These are phyloP conservation scores for Myocastor coypus DNA, from an alignment of 2,113 vertebrate genomes.

Conservation along the genomic window DNA sequence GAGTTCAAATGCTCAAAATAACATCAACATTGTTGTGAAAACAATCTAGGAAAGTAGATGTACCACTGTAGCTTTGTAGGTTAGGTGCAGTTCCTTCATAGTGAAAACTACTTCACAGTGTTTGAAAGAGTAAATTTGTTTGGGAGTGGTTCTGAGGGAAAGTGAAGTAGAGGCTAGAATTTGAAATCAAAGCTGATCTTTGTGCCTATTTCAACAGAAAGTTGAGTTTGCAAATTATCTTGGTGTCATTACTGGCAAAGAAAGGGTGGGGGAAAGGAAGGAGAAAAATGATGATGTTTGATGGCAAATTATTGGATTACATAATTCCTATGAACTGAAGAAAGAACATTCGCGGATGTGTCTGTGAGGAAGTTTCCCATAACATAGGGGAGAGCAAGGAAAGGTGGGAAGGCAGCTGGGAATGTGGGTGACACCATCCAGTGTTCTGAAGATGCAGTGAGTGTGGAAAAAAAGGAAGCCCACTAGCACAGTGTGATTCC, in stretches of 20 bases:
- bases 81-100: slow-evolving; percentile 69
- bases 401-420: background rate
- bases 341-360: background rate
- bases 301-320: background rate
- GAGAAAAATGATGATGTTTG: background rate
- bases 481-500: too few relatives aligned
- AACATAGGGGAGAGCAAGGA: background rate
- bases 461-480: background rate
- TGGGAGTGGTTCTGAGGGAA: background rate
- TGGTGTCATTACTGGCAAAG: background rate
- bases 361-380: background rate
- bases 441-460: background rate
- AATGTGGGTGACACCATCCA: background rate
- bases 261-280: too few relatives aligned
- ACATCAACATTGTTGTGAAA: slow-evolving; percentile 73
- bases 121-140: background rate
- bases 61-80: slow-evolving; percentile 70
- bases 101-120: slow-evolving; percentile 70
- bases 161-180: background rate
- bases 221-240: background rate
- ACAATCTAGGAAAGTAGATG: slow-evolving; percentile 63
- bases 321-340: background rate
- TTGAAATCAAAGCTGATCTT: slow-evolving; percentile 50
- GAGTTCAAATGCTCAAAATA: slow-evolving; percentile 16
- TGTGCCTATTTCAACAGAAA: slow-evolving; percentile 28